Conservation (phyloP, 2,797 vertebrate species). For the Chrysocyon brachyurus region DNA sequence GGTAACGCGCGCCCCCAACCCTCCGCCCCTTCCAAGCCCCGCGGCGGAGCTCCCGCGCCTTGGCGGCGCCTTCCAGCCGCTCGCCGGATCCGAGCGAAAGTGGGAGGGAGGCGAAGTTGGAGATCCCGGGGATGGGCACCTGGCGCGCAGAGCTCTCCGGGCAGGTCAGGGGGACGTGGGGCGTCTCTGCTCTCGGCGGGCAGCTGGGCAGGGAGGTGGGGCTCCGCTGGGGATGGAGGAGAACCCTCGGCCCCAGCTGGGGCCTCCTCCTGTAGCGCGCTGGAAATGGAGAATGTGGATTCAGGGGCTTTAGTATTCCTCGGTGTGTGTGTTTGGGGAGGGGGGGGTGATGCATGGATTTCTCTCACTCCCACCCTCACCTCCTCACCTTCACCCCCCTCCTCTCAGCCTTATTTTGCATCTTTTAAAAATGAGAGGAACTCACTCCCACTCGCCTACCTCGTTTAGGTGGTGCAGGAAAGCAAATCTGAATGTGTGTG, state of each 20-base stretch:
- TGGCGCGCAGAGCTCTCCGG: not conserved
- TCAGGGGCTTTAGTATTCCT: not conserved
- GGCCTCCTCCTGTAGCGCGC: not conserved
- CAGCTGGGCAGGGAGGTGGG: not conserved
- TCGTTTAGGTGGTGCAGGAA: not conserved
- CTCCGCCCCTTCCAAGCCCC: not conserved
- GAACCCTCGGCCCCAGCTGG: not conserved
- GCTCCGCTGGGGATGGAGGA: not conserved
- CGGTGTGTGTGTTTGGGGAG: no score
- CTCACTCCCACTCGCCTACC: not conserved
- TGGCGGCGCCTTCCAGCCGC: not conserved
- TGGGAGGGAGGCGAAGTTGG: slow-evolving; percentile 74
- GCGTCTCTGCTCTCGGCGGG: not conserved
- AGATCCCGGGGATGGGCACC: not conserved
- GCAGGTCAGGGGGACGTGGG: not conserved
- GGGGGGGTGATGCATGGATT: not conserved
- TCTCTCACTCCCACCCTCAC: not conserved
- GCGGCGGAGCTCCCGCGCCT: not conserved
- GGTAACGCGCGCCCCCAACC: slow-evolving; percentile 67
- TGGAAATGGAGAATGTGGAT: not conserved
- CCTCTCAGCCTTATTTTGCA: not conserved
- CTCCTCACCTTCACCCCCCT: not conserved
- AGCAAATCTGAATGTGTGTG: not conserved
- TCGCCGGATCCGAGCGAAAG: not conserved
- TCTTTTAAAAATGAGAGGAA: not conserved